These are phyloP conservation scores for Diloba caeruleocephala DNA, from an alignment of 2,888 invertebrate genomes.

Conservation along the genomic window DNA sequence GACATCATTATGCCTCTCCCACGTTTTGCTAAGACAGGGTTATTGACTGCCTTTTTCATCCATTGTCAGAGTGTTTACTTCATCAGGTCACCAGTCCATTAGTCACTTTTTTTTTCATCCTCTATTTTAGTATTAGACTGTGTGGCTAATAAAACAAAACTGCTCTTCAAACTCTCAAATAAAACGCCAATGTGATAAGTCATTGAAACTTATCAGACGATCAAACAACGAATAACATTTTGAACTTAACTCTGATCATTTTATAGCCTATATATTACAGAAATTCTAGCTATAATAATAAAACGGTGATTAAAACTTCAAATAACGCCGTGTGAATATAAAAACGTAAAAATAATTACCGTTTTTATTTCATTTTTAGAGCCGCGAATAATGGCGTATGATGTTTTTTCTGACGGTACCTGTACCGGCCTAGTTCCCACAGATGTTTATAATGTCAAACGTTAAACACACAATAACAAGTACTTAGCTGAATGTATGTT, in stretches of 20 bases:
- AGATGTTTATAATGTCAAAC: conserved; percentile 63
- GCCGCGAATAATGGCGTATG: conserved; percentile 18
- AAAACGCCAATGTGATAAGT: background rate
- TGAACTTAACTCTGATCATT: conserved; percentile 1
- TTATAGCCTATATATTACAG: conserved; percentile 5
- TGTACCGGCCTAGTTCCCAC: conserved; percentile 71
- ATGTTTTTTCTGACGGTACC: conserved; percentile 62
- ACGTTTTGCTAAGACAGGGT: no score
- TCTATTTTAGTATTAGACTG: no score
- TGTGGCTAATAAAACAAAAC: no score
- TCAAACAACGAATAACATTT: conserved; percentile 2
- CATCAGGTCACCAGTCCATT: no score
- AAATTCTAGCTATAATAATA: conserved; percentile 22
- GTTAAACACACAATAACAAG: conserved; percentile 60
- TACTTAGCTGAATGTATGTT: conserved; percentile 26
- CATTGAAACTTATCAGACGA: conserved; percentile 18
- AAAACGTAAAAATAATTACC: conserved; percentile 22
- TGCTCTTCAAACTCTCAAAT: no score
- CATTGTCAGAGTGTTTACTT: no score
- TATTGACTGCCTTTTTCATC: no score
- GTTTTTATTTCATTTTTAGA: conserved; percentile 31
- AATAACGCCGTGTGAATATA: conserved; percentile 25
- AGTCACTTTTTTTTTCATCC: no score
- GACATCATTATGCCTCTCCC: no score
- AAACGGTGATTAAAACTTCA: conserved; percentile 12